These are phyloP conservation scores for Ephialtes manifestator DNA, from an alignment of 2,888 invertebrate species.

Conservation along the genomic window DNA sequence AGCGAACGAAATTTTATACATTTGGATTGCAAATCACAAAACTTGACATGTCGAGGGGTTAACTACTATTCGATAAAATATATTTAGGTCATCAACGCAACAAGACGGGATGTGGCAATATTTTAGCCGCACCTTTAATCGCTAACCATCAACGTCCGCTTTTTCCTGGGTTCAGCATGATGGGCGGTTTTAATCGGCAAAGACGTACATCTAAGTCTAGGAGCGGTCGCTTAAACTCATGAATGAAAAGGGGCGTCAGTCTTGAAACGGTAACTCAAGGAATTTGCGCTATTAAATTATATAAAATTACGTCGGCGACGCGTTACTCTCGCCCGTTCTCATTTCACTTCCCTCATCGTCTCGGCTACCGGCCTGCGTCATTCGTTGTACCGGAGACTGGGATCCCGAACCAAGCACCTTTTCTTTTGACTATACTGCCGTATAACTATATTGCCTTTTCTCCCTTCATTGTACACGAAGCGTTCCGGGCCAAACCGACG, in stretches of 20 bases:
- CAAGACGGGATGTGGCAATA: neutral
- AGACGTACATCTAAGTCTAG: neutral
- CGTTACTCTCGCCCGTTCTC: slow-evolving; percentile 53
- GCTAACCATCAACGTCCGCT: slow-evolving; percentile 18
- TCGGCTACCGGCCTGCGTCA: neutral
- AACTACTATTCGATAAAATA: neutral
- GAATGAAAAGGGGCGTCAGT: slow-evolving; percentile 32
- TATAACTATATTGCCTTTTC: neutral
- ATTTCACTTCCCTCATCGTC: slow-evolving; percentile 58
- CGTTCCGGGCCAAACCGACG: too few species aligned
- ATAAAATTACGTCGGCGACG: slow-evolving; percentile 74
- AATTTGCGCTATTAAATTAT: slow-evolving; percentile 76
- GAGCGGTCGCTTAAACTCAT: neutral
- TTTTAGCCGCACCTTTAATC: slow-evolving; percentile 43
- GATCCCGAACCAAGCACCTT: neutral
- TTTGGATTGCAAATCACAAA: neutral
- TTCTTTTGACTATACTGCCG: neutral
- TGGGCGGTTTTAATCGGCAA: slow-evolving; percentile 1
- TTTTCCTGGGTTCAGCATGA: slow-evolving; percentile 21
- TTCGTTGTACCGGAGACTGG: neutral
- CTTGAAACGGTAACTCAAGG: slow-evolving; percentile 63
- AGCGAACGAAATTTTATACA: neutral
- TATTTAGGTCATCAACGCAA: neutral
- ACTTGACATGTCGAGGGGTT: neutral
- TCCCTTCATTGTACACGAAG: too few species aligned